A percentile compares a stretch with the other conserved stretches of the same genome.
These are phyloP conservation scores for Procavia capensis DNA, from an alignment of 2,113 vertebrate species.

Conservation along the genomic window DNA sequence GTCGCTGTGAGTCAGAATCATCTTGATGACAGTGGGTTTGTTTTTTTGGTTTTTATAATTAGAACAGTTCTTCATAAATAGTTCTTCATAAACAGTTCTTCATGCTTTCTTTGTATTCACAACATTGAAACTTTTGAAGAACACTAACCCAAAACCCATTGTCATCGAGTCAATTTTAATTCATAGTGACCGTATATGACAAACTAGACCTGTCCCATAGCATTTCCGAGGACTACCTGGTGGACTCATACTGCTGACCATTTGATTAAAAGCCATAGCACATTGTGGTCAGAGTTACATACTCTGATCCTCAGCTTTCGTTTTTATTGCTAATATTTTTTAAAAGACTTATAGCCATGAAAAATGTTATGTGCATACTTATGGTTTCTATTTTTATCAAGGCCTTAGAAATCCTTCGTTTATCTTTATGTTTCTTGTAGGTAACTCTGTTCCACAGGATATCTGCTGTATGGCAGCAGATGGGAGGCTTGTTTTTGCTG, in stretches of 20 bases:
- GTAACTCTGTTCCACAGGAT: constrained; percentile 94
- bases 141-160: too few relatives aligned
- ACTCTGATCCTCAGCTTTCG: background rate
- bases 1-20: too few relatives aligned
- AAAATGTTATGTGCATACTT: background rate
- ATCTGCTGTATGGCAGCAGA: constrained; percentile 95
- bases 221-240: too few relatives aligned
- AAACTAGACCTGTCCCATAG: too few relatives aligned
- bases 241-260: too few relatives aligned
- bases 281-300: constrained; percentile 22
- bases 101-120: background rate
- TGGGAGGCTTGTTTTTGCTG: constrained; percentile 94
- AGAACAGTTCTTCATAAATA: too few relatives aligned
- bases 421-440: constrained; percentile 81
- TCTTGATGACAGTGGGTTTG: too few relatives aligned
- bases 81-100: too few relatives aligned
- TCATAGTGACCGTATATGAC: too few relatives aligned
- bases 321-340: too few relatives aligned
- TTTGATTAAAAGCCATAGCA: constrained; percentile 1
- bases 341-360: background rate
- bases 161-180: too few relatives aligned
- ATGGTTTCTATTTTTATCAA: background rate
- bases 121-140: background rate
- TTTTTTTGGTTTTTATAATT: too few relatives aligned
- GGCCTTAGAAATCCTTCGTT: constrained; percentile 50